phyloP scores from a whole-genome alignment of 2,797 vertebrate species.

The Holocentrus rufus region DNA sequence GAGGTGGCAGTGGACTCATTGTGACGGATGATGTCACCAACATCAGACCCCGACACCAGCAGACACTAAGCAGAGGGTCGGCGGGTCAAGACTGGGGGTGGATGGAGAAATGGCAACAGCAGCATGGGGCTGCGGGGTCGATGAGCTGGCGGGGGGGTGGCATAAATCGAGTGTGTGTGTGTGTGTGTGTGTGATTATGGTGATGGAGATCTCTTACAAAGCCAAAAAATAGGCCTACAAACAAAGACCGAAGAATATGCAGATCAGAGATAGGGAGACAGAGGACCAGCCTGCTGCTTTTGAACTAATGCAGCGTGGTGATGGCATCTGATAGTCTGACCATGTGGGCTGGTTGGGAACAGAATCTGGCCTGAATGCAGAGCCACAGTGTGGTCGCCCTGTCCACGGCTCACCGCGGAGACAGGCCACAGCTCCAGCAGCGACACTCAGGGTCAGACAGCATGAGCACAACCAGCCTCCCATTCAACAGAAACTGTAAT shows the following conservation, averaged over 20 bases:
- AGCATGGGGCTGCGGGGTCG: slow-evolving; percentile 17
- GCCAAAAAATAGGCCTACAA: slow-evolving; percentile 21
- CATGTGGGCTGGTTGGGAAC: slow-evolving; percentile 32
- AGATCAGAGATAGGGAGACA: slow-evolving; percentile 11
- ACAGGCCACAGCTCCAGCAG: background rate
- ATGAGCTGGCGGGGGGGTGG: slow-evolving; percentile 7
- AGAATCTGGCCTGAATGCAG: background rate
- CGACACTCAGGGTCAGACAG: too few relatives aligned
- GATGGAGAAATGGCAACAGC: slow-evolving; percentile 40
- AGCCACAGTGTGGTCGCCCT: background rate
- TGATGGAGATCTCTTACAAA: background rate
- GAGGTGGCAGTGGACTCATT: slow-evolving; percentile 72
- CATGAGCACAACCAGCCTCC: too few relatives aligned
- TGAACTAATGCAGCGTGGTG: slow-evolving; percentile 33
- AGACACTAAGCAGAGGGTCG: slow-evolving; percentile 52
- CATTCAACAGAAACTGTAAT: too few relatives aligned
- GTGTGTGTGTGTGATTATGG: slow-evolving; percentile 12
- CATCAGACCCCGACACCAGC: slow-evolving; percentile 56
- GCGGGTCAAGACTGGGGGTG: slow-evolving; percentile 62
- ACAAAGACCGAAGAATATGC: slow-evolving; percentile 14
- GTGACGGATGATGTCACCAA: slow-evolving; percentile 68
- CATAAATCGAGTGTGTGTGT: slow-evolving; percentile 35
- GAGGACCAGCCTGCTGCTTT: slow-evolving; percentile 19
- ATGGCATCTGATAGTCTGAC: slow-evolving; percentile 47
- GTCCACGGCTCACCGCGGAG: background rate